These are phyloP conservation scores for Herpetotheres cachinnans DNA, from an alignment of 2,113 vertebrate species.

Conservation along the genomic window DNA sequence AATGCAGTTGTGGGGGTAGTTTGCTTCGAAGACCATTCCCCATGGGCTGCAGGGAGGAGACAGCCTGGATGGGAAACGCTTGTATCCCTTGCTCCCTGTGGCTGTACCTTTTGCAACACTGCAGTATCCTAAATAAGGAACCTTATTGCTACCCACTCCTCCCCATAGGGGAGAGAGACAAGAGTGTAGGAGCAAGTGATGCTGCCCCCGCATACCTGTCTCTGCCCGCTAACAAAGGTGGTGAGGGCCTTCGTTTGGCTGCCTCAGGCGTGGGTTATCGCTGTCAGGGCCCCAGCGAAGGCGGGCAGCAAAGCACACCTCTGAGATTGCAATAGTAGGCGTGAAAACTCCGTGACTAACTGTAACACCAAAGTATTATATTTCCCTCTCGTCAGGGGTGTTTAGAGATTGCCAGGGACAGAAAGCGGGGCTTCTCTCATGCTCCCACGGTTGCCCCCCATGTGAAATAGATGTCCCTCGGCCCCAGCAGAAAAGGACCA, in stretches of 20 bases:
- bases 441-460: neutral
- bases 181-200: neutral
- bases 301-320: neutral
- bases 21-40: neutral
- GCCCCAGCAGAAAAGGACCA: neutral
- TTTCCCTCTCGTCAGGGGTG: neutral
- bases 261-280: neutral
- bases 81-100: neutral
- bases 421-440: accelerated
- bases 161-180: neutral
- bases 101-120: neutral
- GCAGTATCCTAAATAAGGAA: neutral
- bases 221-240: neutral
- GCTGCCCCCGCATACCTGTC: accelerated
- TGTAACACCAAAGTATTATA: neutral
- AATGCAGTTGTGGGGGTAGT: neutral
- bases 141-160: neutral
- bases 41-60: neutral
- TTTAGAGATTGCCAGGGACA: neutral
- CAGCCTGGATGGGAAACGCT: neutral
- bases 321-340: accelerated
- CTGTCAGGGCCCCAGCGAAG: neutral
- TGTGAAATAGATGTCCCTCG: accelerated
- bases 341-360: neutral
- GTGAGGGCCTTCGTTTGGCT: neutral